A percentile compares a stretch with the other conserved stretches of the same genome.
Conservation (phyloP, 2,888 invertebrate genomes). For the Drosophila subquinaria region DNA sequence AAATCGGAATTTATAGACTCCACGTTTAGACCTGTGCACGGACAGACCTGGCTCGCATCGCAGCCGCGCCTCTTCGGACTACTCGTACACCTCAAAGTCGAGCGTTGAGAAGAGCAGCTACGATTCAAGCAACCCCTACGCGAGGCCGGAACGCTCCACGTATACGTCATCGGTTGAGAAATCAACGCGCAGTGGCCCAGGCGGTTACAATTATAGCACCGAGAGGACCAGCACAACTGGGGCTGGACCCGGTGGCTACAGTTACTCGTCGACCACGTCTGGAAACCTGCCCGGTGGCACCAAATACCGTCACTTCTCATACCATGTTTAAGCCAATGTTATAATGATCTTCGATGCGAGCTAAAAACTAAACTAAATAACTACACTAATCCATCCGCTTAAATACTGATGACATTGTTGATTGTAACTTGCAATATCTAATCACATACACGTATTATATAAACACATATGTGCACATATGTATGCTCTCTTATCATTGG, state of each 20-base stretch:
- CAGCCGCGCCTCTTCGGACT: constrained; percentile 92
- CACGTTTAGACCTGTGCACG: constrained; percentile 94
- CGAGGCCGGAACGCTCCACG: constrained; percentile 88
- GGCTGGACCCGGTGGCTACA: constrained; percentile 93
- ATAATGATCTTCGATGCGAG: constrained; percentile 41
- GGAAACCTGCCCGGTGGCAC: constrained; percentile 94
- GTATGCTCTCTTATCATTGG: constrained; percentile 38
- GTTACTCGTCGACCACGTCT: constrained; percentile 91
- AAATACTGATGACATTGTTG: constrained; percentile 37
- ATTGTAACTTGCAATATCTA: constrained; percentile 52
- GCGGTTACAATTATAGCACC: constrained; percentile 91
- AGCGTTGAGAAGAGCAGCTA: constrained; percentile 87
- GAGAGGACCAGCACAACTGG: constrained; percentile 91
- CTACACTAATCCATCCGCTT: constrained; percentile 50
- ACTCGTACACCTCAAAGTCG: constrained; percentile 93
- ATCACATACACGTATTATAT: constrained; percentile 20
- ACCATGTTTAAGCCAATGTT: constrained; percentile 89
- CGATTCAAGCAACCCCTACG: constrained; percentile 87
- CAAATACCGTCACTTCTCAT: constrained; percentile 93
- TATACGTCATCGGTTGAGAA: constrained; percentile 90
- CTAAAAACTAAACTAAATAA: constrained; percentile 19
- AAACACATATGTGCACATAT: constrained; percentile 31
- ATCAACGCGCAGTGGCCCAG: constrained; percentile 89
- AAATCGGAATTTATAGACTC: constrained; percentile 89
- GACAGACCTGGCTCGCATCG: constrained; percentile 89